Percentiles rank a stretch among this genome's conserved stretches.
Evolutionary conservation across 1,140 invertebrate genomes (phyloP).

Genomic region (Drosophila pruinosa): DNA sequence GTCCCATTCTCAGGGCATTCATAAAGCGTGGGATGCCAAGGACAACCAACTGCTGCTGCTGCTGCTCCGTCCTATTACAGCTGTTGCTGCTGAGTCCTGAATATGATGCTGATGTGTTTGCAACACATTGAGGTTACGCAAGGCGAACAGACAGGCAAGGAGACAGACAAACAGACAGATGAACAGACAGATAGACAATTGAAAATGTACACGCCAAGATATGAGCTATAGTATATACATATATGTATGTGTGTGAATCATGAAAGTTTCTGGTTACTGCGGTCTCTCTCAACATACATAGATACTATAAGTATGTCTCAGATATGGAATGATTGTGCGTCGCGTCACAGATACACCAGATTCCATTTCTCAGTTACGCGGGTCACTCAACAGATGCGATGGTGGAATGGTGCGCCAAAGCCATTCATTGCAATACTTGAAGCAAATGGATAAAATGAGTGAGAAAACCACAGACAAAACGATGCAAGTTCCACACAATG

Average conservation of each 20-base stretch:
- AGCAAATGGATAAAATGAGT: slow-evolving; percentile 15
- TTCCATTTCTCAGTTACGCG: slow-evolving; percentile 39
- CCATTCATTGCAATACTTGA: slow-evolving; percentile 44
- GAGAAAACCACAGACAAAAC: slow-evolving; percentile 17
- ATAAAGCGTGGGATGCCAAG: slow-evolving; percentile 55
- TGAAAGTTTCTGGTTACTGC: slow-evolving; percentile 42
- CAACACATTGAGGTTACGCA: slow-evolving; percentile 74
- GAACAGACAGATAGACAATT: slow-evolving; percentile 41
- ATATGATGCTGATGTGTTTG: slow-evolving; percentile 61
- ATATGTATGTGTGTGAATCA: background rate
- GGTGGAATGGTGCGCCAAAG: background rate
- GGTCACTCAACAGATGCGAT: slow-evolving; percentile 32
- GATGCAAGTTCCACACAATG: slow-evolving; percentile 15
- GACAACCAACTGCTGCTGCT: slow-evolving; percentile 29
- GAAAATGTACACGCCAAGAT: slow-evolving; percentile 49
- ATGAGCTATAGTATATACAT: slow-evolving; percentile 25
- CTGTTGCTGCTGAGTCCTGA: slow-evolving; percentile 23
- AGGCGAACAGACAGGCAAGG: slow-evolving; percentile 50
- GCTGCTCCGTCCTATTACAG: background rate
- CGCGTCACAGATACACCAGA: slow-evolving; percentile 35
- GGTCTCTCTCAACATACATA: slow-evolving; percentile 45
- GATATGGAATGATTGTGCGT: slow-evolving; percentile 41
- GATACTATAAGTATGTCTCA: slow-evolving; percentile 29
- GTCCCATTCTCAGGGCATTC: slow-evolving; percentile 3
- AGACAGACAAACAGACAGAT: slow-evolving; percentile 22